Base-by-base conservation (phyloP, 2,888 invertebrate genomes). In the Dione vanillae region DNA sequence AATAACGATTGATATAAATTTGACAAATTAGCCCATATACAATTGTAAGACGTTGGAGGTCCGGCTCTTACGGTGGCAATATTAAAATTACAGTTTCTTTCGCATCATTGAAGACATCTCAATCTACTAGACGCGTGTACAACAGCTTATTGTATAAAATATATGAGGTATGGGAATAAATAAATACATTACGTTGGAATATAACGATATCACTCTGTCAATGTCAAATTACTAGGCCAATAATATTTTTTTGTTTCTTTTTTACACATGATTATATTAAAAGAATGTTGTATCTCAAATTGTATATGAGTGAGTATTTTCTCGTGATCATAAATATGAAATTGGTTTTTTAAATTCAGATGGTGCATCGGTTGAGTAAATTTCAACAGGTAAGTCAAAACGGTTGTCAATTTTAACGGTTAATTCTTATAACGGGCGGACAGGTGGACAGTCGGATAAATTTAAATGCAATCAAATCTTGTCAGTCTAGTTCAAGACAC, bases 11-110 rank as follows among this genome's bases (percentile, higher is more conserved):
- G 83, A 82, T 85, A 85, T 78, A 69, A 74, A 79, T 81, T 80
- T 87, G 86, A 91, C 89, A 92, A 91, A 85, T 81, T 79, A 80
- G 76, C 76, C 67, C 71, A 71, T 75, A 75, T 72, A 77, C 67
- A 81, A 83, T 78, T 79, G 77, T 74, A 72, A 77, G 79, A 78
- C 79, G 78, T 87, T 86, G 91, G 91, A 85, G 90, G 91, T 90
- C 90, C 77, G 73, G 27, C 47, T 45, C 37, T 64, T 45, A 41
- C 52, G 45, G 51, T 64, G 47, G 74, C 65, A 75, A 72, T 64
- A 69, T 75, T 76, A 78, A 78, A 81, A 80, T 77, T 77, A 16
- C 80, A 80, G 14, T 52, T 75, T 51, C 56, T 14, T n/a, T 65
- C 64, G 45, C 16, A 16, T 56, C 19, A 16, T 69, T 40, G 20